Conservation (phyloP, 2,113 vertebrate genomes). For the Pteropus alecto region DNA sequence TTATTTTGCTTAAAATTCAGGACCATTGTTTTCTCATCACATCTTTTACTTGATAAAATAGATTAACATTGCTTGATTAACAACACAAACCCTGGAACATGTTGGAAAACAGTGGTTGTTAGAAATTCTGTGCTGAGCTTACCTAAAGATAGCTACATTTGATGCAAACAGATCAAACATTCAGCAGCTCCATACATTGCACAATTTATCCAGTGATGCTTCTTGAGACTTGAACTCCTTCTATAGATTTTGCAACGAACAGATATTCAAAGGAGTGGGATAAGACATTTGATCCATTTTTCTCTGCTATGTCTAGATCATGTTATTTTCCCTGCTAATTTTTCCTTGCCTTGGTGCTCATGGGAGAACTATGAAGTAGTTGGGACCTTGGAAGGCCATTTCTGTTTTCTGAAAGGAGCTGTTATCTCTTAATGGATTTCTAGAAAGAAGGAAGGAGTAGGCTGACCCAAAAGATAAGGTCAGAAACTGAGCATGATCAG, state of each 20-base stretch:
- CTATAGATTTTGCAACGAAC: constrained; percentile 1
- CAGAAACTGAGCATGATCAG: not conserved
- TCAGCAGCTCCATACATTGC: not conserved
- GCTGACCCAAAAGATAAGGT: not conserved
- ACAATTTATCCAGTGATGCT: not conserved
- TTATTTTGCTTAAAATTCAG: not conserved
- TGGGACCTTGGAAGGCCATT: not conserved
- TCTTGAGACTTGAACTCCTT: not conserved
- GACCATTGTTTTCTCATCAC: not conserved
- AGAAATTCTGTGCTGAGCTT: not conserved
- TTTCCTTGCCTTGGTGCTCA: not conserved
- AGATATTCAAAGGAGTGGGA: not conserved
- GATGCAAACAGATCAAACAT: not conserved
- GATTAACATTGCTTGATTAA: not conserved
- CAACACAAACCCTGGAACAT: not conserved
- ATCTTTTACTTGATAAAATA: not conserved
- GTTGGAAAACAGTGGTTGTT: not conserved
- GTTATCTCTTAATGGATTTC: not conserved
- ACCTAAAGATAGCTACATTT: not conserved
- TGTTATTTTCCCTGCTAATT: not conserved
- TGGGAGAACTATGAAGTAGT: not conserved
- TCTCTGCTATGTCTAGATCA: not conserved
- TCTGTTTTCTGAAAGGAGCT: not conserved
- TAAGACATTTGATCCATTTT: not conserved
- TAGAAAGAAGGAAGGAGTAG: not conserved